Evolutionary conservation across 2,113 vertebrate genomes (phyloP), one percentile per base, ranked within the genome.

Genomic region (Lasiurus cinereus): DNA sequence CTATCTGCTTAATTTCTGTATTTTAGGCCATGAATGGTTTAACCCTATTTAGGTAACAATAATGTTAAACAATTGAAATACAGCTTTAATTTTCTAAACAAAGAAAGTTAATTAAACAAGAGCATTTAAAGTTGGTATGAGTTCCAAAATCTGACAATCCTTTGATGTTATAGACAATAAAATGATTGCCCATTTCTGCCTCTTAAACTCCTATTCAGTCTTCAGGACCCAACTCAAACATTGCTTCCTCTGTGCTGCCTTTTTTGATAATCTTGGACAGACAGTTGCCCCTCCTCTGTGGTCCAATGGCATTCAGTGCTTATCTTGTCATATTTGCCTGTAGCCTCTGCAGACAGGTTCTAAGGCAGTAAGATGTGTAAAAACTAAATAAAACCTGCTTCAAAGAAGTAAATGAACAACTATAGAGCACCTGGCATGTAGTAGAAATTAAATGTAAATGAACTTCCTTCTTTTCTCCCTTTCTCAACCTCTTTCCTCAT

Each of bases 341-440:
- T 67, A 11, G 13, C 72, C 33, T 86, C 72, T 46, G 46, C 39
- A 66, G 76, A 56, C 85, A 83, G 87, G 16, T 15, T 52, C 50
- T 50, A 94, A 62, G 48, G 64, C 31, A 79, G 43, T 39, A 86
- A 91, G 48, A 54, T 83, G 73, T 8, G 11, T 29, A 69, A 69
- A 66, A 62, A 93, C 4, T 22, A 36, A 94, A 79, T 94, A 80
- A 66, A 96, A 54, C 11, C 83, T 59, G 36, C 52, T n/a, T 91
- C 31, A 62, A 46, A 80, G 27, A 48, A 73, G 79, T 79, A 87
- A 86, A 19, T 87, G 64, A 29, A 5, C 93, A 91, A 83, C 83
- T 83, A 62, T 0, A 77, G 56, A 80, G 72, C 13, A 18, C 56
- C 76, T 89, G 36, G 36, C 16, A 7, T 14, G 48, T 2, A 62